Conservation (phyloP, 2,797 vertebrate species). For the Tapirus indicus region DNA sequence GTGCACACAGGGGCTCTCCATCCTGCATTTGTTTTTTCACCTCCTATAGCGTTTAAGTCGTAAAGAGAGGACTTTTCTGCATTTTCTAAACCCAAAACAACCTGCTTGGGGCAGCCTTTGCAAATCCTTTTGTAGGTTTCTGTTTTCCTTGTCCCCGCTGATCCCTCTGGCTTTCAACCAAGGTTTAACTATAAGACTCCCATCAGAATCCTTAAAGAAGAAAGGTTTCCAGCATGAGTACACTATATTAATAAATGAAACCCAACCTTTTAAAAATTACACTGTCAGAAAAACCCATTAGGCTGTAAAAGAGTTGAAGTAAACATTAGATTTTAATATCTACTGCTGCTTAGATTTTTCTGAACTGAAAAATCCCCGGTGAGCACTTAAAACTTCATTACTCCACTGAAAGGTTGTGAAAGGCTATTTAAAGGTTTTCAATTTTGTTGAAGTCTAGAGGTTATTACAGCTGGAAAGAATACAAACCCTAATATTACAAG, state of each 20-base stretch:
- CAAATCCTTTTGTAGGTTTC: conserved; percentile 80
- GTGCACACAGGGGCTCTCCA: conserved; percentile 82
- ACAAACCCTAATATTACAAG: conserved; percentile 91
- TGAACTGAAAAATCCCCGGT: conserved; percentile 89
- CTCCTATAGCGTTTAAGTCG: conserved; percentile 86
- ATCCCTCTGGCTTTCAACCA: conserved; percentile 86
- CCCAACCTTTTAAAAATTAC: conserved; percentile 91
- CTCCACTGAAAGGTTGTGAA: conserved; percentile 90
- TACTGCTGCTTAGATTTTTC: conserved; percentile 90
- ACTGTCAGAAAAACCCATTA: conserved; percentile 90
- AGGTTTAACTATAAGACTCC: conserved; percentile 86
- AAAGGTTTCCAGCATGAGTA: conserved; percentile 87
- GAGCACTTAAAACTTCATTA: conserved; percentile 93
- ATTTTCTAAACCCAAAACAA: conserved; percentile 80
- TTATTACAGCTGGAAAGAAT: conserved; percentile 91
- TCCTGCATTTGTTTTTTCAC: conserved; percentile 86
- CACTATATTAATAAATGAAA: conserved; percentile 90
- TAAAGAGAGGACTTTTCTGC: conserved; percentile 68
- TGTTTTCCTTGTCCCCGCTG: conserved; percentile 82
- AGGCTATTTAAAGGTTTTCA: conserved; percentile 93
- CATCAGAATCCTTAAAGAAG: conserved; percentile 89
- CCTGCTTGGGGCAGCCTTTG: conserved; percentile 83
- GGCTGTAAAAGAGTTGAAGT: conserved; percentile 90
- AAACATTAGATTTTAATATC: conserved; percentile 93
- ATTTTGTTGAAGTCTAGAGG: conserved; percentile 91